phyloP scores from a whole-genome alignment of 2,888 invertebrate genomes.

The Limenitis camilla region DNA sequence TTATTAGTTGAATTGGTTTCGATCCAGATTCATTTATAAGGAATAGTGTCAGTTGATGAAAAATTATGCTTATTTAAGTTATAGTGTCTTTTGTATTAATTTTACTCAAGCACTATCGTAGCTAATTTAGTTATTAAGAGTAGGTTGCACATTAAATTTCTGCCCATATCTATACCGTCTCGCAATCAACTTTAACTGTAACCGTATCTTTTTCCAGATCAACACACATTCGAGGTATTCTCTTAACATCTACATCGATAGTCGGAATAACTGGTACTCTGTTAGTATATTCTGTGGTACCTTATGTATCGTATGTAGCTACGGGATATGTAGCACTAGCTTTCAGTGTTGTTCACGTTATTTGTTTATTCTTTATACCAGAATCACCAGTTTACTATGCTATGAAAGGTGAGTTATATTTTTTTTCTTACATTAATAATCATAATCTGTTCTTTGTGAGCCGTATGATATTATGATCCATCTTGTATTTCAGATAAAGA shows the following conservation, averaged over 20 bases:
- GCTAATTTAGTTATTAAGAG: too few relatives aligned
- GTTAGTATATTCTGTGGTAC: slow-evolving; percentile 35
- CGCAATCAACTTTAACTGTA: too few relatives aligned
- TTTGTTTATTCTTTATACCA: slow-evolving; percentile 34
- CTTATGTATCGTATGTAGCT: slow-evolving; percentile 35
- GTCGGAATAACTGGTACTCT: slow-evolving; percentile 37
- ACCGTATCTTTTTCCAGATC: slow-evolving; percentile 31
- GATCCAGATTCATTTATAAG: too few relatives aligned
- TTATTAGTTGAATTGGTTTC: too few relatives aligned
- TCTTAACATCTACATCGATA: slow-evolving; percentile 37
- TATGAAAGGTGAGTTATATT: slow-evolving; percentile 34
- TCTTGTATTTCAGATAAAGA: slow-evolving; percentile 36
- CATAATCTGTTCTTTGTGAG: too few relatives aligned
- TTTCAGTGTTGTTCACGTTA: slow-evolving; percentile 29
- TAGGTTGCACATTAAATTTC: too few relatives aligned
- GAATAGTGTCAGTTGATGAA: too few relatives aligned
- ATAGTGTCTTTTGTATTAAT: too few relatives aligned
- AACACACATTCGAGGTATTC: slow-evolving; percentile 39
- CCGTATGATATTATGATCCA: too few relatives aligned
- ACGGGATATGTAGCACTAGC: slow-evolving; percentile 36
- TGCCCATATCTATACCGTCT: too few relatives aligned
- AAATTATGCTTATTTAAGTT: too few relatives aligned
- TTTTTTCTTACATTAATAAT: neutral
- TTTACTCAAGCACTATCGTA: too few relatives aligned
- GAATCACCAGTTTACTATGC: slow-evolving; percentile 40